These are phyloP conservation scores for Oophaga sylvatica DNA, from an alignment of 2,797 vertebrate genomes.

Conservation along the genomic window DNA sequence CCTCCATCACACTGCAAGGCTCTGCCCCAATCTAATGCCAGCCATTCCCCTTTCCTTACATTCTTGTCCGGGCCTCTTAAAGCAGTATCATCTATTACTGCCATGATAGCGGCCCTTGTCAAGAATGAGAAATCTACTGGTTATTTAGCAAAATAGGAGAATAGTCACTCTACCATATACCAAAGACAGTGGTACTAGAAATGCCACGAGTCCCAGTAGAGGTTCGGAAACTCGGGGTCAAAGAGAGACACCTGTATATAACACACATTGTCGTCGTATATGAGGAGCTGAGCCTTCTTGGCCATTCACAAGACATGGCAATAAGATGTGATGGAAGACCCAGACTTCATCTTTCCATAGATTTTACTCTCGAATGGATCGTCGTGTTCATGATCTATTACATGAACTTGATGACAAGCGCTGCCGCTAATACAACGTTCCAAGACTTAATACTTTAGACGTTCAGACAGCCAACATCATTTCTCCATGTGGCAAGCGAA, in stretches of 20 bases:
- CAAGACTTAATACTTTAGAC: background rate
- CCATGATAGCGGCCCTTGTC: no score
- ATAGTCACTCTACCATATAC: background rate
- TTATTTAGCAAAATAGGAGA: background rate
- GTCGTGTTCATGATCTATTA: constrained; percentile 18
- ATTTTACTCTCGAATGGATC: background rate
- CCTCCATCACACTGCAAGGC: no score
- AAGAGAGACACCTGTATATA: background rate
- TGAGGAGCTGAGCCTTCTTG: background rate
- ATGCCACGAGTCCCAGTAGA: background rate
- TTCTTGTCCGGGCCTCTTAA: no score
- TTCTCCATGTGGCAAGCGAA: constrained; percentile 4
- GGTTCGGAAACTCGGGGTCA: background rate
- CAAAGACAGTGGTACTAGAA: background rate
- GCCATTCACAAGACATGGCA: background rate
- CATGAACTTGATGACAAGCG: background rate
- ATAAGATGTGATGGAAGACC: background rate
- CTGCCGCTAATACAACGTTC: background rate
- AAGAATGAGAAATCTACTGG: background rate
- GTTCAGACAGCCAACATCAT: constrained; percentile 19
- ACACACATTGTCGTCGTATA: background rate
- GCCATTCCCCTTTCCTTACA: no score
- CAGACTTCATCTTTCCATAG: constrained; percentile 3
- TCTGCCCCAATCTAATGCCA: no score
- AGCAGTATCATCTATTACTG: no score